Conservation (phyloP, 2,113 vertebrate genomes). For the Vicugna pacos region DNA sequence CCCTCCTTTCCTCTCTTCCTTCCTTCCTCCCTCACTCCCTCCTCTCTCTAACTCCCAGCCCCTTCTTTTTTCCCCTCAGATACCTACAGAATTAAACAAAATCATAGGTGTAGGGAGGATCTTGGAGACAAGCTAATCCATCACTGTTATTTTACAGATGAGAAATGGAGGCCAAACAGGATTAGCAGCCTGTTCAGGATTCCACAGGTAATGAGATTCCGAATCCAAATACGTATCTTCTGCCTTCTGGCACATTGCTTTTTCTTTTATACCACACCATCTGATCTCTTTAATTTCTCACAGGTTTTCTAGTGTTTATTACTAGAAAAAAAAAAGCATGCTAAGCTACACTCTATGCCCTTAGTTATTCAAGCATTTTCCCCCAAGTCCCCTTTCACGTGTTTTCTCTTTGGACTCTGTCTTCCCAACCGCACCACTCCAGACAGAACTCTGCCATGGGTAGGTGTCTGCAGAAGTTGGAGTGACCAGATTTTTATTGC, state of each 20-base stretch:
- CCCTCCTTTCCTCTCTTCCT: neutral
- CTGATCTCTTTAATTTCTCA: neutral
- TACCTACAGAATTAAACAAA: neutral
- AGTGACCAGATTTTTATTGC: neutral
- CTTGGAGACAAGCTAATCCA: neutral
- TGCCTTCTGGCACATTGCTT: neutral
- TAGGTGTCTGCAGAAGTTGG: neutral
- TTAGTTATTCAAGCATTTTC: neutral
- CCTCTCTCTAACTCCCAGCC: fast-evolving
- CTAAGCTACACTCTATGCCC: too few relatives aligned
- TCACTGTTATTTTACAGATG: neutral
- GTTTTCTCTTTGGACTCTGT: too few relatives aligned
- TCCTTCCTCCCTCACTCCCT: fast-evolving
- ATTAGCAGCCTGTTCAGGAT: neutral
- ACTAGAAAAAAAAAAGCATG: neutral
- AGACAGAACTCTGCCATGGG: neutral
- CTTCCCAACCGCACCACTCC: neutral
- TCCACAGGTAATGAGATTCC: neutral
- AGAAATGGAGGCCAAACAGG: neutral
- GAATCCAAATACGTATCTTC: neutral
- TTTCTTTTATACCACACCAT: neutral
- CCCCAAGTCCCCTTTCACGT: neutral
- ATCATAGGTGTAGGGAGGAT: neutral
- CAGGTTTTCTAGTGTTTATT: neutral
- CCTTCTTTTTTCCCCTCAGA: neutral